A percentile compares a stretch with the other conserved stretches of the same genome.
phyloP scores from a whole-genome alignment of 2,113 vertebrate genomes.

The Urocitellus parryii region DNA sequence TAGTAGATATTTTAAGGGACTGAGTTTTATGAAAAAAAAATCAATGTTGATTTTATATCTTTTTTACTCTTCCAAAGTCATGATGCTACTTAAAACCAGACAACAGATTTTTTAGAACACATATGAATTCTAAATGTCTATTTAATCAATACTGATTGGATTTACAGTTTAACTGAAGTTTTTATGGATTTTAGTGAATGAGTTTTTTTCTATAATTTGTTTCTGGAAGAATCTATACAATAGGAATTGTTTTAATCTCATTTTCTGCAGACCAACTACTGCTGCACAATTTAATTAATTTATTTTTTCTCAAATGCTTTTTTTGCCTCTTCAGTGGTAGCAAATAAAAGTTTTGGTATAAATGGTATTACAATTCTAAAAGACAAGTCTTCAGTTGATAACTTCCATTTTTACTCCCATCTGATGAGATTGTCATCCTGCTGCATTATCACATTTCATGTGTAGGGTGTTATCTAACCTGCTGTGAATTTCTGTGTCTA shows the following conservation, averaged over 20 bases:
- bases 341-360: slow-evolving; percentile 18
- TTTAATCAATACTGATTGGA: slow-evolving; percentile 46
- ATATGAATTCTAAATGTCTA: slow-evolving; percentile 44
- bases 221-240: slow-evolving; percentile 9
- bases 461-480: background rate
- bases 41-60: slow-evolving; percentile 30
- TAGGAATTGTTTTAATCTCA: slow-evolving; percentile 41
- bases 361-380: background rate
- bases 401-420: background rate
- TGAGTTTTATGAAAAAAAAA: slow-evolving; percentile 42
- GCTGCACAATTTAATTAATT: background rate
- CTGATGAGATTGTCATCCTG: background rate
- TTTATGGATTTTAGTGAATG: background rate
- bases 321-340: background rate
- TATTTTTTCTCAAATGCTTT: background rate
- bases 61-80: background rate
- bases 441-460: background rate
- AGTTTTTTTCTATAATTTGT: background rate
- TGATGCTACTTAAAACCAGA: slow-evolving; percentile 50
- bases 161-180: background rate
- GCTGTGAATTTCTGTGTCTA: background rate
- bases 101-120: slow-evolving; percentile 32
- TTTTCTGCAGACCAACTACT: background rate
- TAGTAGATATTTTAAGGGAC: slow-evolving; percentile 35
- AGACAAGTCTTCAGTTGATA: background rate